Conservation (phyloP, 2,888 invertebrate species). For the Drosophila neonasuta region DNA sequence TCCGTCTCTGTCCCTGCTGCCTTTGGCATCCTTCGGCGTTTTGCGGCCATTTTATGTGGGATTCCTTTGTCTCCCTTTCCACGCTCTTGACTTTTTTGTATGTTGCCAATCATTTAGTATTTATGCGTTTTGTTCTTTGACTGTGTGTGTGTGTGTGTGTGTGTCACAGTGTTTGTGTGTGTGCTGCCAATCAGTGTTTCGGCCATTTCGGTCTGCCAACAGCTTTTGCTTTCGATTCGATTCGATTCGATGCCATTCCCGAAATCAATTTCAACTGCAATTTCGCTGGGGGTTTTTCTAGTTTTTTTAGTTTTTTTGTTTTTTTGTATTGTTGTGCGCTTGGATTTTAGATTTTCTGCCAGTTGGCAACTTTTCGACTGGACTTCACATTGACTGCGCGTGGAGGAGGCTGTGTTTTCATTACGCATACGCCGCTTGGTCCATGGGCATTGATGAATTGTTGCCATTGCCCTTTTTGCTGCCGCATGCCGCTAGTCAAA, state of each 20-base stretch:
- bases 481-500: conserved; percentile 51
- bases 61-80: conserved; percentile 13
- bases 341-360: background rate
- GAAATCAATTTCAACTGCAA: background rate
- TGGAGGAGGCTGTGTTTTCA: conserved; percentile 41
- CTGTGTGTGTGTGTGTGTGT: conserved; percentile 19
- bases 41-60: conserved; percentile 48
- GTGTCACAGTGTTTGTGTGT: background rate
- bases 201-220: conserved; percentile 40
- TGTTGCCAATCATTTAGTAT: conserved; percentile 73
- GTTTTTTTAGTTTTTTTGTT: background rate
- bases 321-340: background rate
- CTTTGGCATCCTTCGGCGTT: conserved; percentile 29
- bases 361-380: background rate
- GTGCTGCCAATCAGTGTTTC: conserved; percentile 44
- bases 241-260: background rate
- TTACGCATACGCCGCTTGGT: conserved; percentile 68
- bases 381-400: background rate
- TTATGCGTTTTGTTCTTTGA: conserved; percentile 67
- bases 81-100: conserved; percentile 33
- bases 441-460: conserved; percentile 70
- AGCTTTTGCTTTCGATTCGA: background rate
- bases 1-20: background rate
- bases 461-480: conserved; percentile 47
- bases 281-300: background rate